These are phyloP conservation scores for Tetramorium parvispinum DNA, from an alignment of 1,140 invertebrate species.

Conservation along the genomic window DNA sequence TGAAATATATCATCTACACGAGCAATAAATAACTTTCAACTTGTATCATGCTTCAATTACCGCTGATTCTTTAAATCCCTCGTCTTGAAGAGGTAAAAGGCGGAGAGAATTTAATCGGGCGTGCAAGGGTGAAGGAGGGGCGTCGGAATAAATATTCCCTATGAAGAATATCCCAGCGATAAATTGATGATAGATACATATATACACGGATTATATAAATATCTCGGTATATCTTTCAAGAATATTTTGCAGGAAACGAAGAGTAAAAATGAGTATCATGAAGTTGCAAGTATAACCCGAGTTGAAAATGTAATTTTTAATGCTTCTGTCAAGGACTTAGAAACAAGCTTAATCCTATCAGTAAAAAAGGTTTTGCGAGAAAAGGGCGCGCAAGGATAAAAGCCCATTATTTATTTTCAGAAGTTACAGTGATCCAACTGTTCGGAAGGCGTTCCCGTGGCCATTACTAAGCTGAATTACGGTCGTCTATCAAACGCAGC, in stretches of 20 bases:
- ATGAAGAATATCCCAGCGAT: conserved; percentile 32
- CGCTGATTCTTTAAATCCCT: background rate
- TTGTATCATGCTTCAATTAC: conserved; percentile 13
- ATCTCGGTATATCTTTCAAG: background rate
- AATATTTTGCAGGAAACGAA: background rate
- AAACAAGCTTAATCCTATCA: conserved; percentile 52
- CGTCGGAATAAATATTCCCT: conserved; percentile 28
- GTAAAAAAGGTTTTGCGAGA: background rate
- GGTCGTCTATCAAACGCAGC: conserved; percentile 71
- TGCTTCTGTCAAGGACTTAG: conserved; percentile 26
- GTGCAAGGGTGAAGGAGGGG: background rate
- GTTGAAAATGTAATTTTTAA: conserved; percentile 53
- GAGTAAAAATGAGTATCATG: conserved; percentile 34
- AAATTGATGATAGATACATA: conserved; percentile 43
- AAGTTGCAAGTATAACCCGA: conserved; percentile 26
- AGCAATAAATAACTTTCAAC: background rate
- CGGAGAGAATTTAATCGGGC: conserved; percentile 11
- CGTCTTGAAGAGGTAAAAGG: background rate
- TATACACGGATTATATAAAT: conserved; percentile 13
- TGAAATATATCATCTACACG: background rate
- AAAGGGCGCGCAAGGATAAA: conserved; percentile 42
- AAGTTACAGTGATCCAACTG: conserved; percentile 69
- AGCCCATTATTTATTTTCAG: conserved; percentile 62
- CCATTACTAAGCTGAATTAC: conserved; percentile 71
- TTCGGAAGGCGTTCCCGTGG: conserved; percentile 65